Conservation (phyloP, 2,113 vertebrate species). For the Peromyscus polionotus region DNA sequence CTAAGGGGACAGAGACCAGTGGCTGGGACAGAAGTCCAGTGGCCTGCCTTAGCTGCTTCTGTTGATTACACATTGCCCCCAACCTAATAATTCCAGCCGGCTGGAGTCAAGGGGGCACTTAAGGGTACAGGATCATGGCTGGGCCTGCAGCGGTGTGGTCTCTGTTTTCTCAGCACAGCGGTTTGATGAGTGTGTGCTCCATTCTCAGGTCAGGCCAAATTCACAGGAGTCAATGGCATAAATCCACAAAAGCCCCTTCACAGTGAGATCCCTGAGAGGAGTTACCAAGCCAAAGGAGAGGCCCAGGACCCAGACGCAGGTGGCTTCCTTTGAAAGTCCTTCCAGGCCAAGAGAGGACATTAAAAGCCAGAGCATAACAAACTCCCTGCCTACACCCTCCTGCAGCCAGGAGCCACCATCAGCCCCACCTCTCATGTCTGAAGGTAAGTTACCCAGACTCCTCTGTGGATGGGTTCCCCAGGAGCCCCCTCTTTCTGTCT, state of each 20-base stretch:
- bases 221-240: neutral
- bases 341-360: accelerated
- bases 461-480: accelerated
- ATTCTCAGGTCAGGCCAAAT: neutral
- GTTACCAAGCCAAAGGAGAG: constrained; percentile 33
- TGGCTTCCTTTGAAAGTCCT: accelerated
- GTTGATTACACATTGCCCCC: accelerated
- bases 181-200: neutral
- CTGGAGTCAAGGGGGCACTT: neutral
- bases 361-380: accelerated
- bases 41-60: accelerated
- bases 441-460: accelerated
- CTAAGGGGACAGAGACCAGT: neutral
- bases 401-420: neutral
- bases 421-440: accelerated
- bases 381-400: accelerated
- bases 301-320: neutral
- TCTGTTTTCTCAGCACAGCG: neutral
- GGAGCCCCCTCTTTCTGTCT: accelerated
- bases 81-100: neutral
- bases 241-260: constrained; percentile 20
- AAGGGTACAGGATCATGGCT: neutral
- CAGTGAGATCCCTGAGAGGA: constrained; percentile 24
- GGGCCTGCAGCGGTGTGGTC: neutral
- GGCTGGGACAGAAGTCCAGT: neutral